These are phyloP conservation scores for Camponotus fellah DNA, from an alignment of 2,888 invertebrate species.

Conservation along the genomic window DNA sequence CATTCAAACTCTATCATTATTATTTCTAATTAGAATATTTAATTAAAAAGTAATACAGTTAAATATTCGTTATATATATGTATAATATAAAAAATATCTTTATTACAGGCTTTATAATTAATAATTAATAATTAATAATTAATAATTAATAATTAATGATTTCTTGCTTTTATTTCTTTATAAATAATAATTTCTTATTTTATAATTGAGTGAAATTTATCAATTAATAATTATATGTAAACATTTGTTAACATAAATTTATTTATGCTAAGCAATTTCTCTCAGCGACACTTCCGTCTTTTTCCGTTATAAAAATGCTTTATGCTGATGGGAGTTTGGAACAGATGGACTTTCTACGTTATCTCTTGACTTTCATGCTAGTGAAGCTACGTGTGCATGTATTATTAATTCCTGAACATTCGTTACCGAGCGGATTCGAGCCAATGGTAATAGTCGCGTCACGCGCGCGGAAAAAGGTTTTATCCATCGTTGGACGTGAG, in stretches of 20 bases:
- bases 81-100: not conserved
- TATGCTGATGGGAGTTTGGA: slow-evolving; percentile 22
- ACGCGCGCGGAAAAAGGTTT: slow-evolving; percentile 54
- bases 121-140: not conserved
- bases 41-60: not conserved
- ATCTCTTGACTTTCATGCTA: slow-evolving; percentile 45
- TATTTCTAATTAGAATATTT: not conserved
- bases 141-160: not conserved
- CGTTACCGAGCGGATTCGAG: slow-evolving; percentile 47
- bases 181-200: not conserved
- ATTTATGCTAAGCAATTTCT: not conserved
- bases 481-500: slow-evolving; percentile 55
- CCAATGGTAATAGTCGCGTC: slow-evolving; percentile 52
- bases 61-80: not conserved
- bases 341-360: slow-evolving; percentile 34
- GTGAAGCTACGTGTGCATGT: slow-evolving; percentile 50
- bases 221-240: not conserved
- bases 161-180: not conserved
- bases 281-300: not conserved
- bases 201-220: not conserved
- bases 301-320: slow-evolving; percentile 19
- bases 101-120: not conserved
- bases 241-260: not conserved
- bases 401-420: slow-evolving; percentile 53
- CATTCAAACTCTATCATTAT: not conserved